Percentiles rank a stretch among this genome's conserved stretches.
Evolutionary conservation across 2,113 vertebrate genomes (phyloP).

Genomic region (Grallaria varia): DNA sequence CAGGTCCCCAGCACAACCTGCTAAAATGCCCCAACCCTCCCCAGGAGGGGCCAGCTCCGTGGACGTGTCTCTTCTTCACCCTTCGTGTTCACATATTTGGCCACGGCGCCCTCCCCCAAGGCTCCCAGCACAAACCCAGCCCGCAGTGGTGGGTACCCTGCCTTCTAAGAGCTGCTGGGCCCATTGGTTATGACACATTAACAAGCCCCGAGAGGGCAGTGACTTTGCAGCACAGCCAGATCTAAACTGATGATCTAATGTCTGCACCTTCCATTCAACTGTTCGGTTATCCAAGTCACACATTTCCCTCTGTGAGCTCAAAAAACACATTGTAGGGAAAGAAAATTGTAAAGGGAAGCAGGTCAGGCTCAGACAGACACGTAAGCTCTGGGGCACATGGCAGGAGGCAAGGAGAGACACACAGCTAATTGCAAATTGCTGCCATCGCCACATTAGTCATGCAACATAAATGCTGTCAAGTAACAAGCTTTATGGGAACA

Average conservation of each 20-base stretch:
- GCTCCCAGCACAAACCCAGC: background rate
- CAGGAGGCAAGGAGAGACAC: background rate
- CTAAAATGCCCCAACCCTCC: background rate
- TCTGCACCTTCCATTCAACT: background rate
- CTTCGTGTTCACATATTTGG: accelerated
- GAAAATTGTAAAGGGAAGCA: background rate
- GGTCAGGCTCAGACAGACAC: background rate
- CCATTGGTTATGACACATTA: background rate
- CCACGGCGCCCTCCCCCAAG: background rate
- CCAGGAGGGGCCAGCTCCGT: background rate
- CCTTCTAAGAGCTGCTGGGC: background rate
- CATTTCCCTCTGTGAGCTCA: background rate
- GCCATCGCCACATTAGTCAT: slow-evolving; percentile 17
- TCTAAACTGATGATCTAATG: background rate
- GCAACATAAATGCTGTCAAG: slow-evolving; percentile 44
- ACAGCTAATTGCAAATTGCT: slow-evolving; percentile 21
- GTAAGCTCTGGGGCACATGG: background rate
- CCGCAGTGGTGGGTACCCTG: background rate
- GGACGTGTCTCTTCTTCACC: background rate
- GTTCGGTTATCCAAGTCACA: background rate
- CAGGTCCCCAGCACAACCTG: background rate
- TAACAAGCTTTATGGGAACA: slow-evolving; percentile 30
- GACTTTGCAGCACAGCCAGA: background rate
- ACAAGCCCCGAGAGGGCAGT: background rate
- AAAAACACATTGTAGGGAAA: background rate